These are phyloP conservation scores for Digitonthophagus gazella DNA, from an alignment of 2,888 invertebrate species.

Conservation along the genomic window DNA sequence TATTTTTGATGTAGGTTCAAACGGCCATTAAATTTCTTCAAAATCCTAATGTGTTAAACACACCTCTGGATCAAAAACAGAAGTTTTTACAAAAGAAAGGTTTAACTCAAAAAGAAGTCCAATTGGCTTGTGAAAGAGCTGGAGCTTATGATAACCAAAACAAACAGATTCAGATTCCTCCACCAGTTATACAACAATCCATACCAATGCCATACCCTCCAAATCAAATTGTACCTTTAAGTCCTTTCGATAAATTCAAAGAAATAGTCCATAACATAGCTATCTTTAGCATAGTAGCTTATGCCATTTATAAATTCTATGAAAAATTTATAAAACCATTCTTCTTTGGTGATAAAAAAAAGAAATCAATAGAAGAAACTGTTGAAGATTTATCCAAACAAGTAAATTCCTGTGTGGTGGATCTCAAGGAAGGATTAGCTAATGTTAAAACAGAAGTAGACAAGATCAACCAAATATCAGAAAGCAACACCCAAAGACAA, in stretches of 20 bases:
- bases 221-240: conserved; percentile 44
- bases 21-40: conserved; percentile 84
- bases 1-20: conserved; percentile 59
- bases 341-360: conserved; percentile 66
- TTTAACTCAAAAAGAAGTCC: conserved; percentile 71
- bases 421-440: conserved; percentile 64
- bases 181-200: conserved; percentile 39
- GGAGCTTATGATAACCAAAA: conserved; percentile 48
- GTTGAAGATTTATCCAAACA: conserved; percentile 67
- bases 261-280: conserved; percentile 72
- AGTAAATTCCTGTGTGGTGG: conserved; percentile 58
- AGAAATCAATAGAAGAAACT: conserved; percentile 65
- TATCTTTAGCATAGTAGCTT: conserved; percentile 74
- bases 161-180: conserved; percentile 34
- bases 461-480: conserved; percentile 50
- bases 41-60: conserved; percentile 79
- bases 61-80: conserved; percentile 75
- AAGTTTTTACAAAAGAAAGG: conserved; percentile 77
- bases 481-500: conserved; percentile 57
- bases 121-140: conserved; percentile 69
- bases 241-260: conserved; percentile 56
- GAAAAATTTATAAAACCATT: conserved; percentile 68
- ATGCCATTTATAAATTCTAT: conserved; percentile 78
- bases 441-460: conserved; percentile 67
- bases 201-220: conserved; percentile 25